A percentile compares a stretch with the other conserved stretches of the same genome.
Conservation (phyloP, 2,797 vertebrate species). For the Fringilla coelebs region DNA sequence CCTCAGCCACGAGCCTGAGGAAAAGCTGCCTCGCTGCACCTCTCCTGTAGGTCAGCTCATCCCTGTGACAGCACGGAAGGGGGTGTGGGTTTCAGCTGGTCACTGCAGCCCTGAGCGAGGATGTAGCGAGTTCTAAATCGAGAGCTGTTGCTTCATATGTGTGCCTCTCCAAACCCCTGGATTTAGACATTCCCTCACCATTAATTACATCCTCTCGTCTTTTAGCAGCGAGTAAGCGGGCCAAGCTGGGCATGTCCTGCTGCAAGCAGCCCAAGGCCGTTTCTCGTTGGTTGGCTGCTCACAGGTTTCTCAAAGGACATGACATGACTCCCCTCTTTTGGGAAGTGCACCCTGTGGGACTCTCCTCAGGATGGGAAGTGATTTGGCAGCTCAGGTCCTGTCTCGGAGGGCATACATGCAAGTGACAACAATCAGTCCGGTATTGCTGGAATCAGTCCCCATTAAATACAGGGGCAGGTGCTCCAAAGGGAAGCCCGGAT, state of each 20-base stretch:
- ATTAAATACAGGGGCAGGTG: neutral
- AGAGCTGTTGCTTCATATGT: neutral
- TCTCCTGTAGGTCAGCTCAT: neutral
- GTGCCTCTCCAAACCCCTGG: neutral
- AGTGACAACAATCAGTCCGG: neutral
- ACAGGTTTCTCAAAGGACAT: neutral
- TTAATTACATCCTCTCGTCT: slow-evolving; percentile 10
- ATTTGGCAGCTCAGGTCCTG: neutral
- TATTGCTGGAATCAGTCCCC: accelerated
- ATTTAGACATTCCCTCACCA: slow-evolving; percentile 55
- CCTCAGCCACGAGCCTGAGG: neutral
- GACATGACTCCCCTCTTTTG: neutral
- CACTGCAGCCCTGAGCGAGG: neutral
- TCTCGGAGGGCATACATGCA: accelerated
- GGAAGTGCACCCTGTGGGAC: neutral
- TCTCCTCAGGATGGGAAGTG: neutral
- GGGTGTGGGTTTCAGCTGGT: neutral
- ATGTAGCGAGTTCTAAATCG: neutral
- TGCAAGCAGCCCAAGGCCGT: accelerated
- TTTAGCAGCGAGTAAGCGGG: neutral
- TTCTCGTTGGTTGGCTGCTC: neutral
- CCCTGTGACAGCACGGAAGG: accelerated
- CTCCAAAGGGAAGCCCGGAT: neutral
- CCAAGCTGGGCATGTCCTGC: neutral
- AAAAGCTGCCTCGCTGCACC: accelerated